A percentile compares a stretch with the other conserved stretches of the same genome.
Conservation (phyloP, 2,888 invertebrate species). For the Drosophila nr. medialis region DNA sequence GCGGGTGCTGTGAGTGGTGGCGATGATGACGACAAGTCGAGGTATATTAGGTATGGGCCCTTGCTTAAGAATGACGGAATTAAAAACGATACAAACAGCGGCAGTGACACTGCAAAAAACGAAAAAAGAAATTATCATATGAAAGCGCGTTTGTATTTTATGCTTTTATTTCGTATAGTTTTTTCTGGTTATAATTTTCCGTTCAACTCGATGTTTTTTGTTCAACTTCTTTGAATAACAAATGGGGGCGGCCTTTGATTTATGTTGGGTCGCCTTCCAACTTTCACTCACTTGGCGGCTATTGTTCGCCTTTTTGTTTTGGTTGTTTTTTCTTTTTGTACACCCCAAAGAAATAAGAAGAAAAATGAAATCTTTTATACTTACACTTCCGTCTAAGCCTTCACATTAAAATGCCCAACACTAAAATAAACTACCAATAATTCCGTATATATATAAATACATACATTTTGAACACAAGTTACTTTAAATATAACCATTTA, state of each 20-base stretch:
- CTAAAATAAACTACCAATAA: slow-evolving; percentile 19
- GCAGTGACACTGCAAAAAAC: slow-evolving; percentile 36
- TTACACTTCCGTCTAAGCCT: slow-evolving; percentile 12
- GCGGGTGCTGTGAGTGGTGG: slow-evolving; percentile 80
- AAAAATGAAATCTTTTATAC: slow-evolving; percentile 10
- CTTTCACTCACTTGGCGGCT: slow-evolving; percentile 25
- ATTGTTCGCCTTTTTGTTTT: slow-evolving; percentile 29
- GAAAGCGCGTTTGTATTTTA: slow-evolving; percentile 61
- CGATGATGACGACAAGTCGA: slow-evolving; percentile 95
- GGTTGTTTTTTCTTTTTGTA: neutral
- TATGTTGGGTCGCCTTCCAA: slow-evolving; percentile 5
- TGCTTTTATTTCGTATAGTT: slow-evolving; percentile 18
- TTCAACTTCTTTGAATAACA: slow-evolving; percentile 20
- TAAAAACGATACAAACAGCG: slow-evolving; percentile 60
- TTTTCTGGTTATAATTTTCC: slow-evolving; percentile 4
- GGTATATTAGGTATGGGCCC: slow-evolving; percentile 91
- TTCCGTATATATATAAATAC: slow-evolving; percentile 33
- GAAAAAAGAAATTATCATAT: slow-evolving; percentile 12
- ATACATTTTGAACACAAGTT: slow-evolving; percentile 45
- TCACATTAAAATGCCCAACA: slow-evolving; percentile 24
- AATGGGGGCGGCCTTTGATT: slow-evolving; percentile 25
- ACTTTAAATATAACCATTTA: slow-evolving; percentile 32
- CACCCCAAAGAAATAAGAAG: slow-evolving; percentile 4
- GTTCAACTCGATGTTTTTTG: neutral
- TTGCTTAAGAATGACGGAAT: slow-evolving; percentile 85